These are phyloP conservation scores for Lutjanus campechanus DNA, from an alignment of 2,797 vertebrate species.

Conservation along the genomic window DNA sequence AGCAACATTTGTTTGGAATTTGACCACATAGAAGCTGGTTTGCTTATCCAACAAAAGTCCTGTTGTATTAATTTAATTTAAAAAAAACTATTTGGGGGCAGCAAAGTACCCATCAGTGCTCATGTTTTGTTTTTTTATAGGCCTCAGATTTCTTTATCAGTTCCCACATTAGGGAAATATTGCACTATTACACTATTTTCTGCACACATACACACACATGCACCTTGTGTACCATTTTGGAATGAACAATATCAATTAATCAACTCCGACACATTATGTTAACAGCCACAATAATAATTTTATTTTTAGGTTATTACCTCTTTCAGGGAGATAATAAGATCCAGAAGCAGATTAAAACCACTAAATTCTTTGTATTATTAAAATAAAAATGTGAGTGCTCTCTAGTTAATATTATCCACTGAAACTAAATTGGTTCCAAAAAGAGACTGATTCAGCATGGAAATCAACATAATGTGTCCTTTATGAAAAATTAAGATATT, in stretches of 20 bases:
- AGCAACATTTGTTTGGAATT: background rate
- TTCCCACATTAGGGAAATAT: slow-evolving; percentile 1
- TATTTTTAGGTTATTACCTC: background rate
- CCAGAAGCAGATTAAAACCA: slow-evolving; percentile 9
- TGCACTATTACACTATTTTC: background rate
- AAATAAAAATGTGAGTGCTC: background rate
- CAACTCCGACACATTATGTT: slow-evolving; percentile 1
- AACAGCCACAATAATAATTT: background rate
- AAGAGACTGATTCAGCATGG: background rate
- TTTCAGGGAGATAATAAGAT: background rate
- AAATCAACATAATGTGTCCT: background rate
- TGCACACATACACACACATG: background rate
- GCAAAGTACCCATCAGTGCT: background rate
- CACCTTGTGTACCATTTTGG: background rate
- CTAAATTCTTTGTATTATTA: background rate
- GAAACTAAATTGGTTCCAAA: background rate
- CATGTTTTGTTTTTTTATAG: background rate
- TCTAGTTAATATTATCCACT: background rate
- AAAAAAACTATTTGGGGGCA: background rate
- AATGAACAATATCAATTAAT: background rate
- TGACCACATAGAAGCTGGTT: background rate
- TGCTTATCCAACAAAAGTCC: background rate
- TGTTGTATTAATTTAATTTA: background rate
- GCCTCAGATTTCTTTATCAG: background rate
- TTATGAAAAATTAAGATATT: background rate